Evolutionary conservation across 2,888 invertebrate species (phyloP).

Genomic region (Podotricha telesiphe): DNA sequence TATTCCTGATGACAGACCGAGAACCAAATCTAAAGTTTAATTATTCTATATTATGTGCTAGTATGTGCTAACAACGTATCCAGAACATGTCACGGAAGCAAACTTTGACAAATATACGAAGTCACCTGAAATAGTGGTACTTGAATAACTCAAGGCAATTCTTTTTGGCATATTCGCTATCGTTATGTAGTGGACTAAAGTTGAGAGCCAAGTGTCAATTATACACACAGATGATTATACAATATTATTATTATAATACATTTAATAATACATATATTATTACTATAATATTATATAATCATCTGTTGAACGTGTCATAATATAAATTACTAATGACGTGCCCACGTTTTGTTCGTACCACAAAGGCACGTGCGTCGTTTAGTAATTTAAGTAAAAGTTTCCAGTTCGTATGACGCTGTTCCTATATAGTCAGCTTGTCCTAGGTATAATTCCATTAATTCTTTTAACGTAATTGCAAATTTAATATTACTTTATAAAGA

Average conservation of each 20-base stretch:
- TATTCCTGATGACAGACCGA: too few relatives aligned
- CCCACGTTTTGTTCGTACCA: not conserved
- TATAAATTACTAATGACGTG: conserved; percentile 15
- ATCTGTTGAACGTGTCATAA: conserved; percentile 16
- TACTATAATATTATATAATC: not conserved
- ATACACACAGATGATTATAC: too few relatives aligned
- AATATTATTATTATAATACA: too few relatives aligned
- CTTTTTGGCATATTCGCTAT: conserved; percentile 9
- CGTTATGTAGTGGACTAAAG: conserved; percentile 9
- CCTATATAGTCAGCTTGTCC: not conserved
- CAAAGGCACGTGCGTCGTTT: not conserved
- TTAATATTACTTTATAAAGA: not conserved
- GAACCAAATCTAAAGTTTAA: too few relatives aligned
- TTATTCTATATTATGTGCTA: not conserved
- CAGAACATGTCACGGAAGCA: conserved; percentile 7
- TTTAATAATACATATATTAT: too few relatives aligned
- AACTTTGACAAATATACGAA: conserved; percentile 1
- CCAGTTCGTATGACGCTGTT: not conserved
- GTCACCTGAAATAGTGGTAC: conserved; percentile 16
- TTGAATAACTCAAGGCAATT: conserved; percentile 26
- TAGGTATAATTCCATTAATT: not conserved
- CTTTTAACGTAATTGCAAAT: not conserved
- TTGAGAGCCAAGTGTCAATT: conserved; percentile 15
- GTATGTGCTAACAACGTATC: not conserved
- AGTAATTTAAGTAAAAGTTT: conserved; percentile 13